Base-by-base conservation (phyloP, 2,797 vertebrate genomes). In the Urophycis tenuis region DNA sequence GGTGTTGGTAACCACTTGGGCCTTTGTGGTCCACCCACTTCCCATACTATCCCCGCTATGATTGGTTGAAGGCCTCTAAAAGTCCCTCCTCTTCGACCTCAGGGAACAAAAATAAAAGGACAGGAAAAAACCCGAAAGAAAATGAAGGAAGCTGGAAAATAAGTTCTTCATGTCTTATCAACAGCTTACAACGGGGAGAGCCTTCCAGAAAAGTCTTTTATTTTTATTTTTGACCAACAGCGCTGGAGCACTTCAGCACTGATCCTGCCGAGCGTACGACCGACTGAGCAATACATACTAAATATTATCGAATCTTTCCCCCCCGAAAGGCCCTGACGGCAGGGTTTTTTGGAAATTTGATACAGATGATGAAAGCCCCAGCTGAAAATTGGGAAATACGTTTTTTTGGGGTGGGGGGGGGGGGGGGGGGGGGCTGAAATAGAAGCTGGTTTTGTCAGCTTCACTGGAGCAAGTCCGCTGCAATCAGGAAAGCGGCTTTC, bases 241-340 rank as follows among this genome's bases (percentile, higher is more conserved):
- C 76, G 29, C 74, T 35, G 74, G 25, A 30, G 70, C 70, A 49
- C 75, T 77, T 75, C 81, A 60, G 82, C 73, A 78, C 85, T 45
- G 76, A 82, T 80, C 78, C 67, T 70, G 67, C 75, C 34, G 60
- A 67, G 78, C 32, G 69, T 75, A 81, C 79, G 85, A 84, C 78
- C 79, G 86, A 88, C 83, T 82, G 83, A 84, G 85, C 87, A 79
- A 75, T 81, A 76, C 81, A 86, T 88, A 90, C 88, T 78, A 85
- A 88, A 89, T 84, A 84, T 83, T 81, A 88, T 84, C 87, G 84
- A 87, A 90, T 89, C 80, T 79, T 81, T 84, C 83, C 85, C 79
- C 60, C 60, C 1, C 25, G 12, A 29, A 82, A 82, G 84, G 84
- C 85, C 81, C 79, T 67, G 79, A 82, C 86, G 78, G 82, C 15